Conservation (phyloP, 2,797 vertebrate genomes). For the Mormyrus proboscirostris region DNA sequence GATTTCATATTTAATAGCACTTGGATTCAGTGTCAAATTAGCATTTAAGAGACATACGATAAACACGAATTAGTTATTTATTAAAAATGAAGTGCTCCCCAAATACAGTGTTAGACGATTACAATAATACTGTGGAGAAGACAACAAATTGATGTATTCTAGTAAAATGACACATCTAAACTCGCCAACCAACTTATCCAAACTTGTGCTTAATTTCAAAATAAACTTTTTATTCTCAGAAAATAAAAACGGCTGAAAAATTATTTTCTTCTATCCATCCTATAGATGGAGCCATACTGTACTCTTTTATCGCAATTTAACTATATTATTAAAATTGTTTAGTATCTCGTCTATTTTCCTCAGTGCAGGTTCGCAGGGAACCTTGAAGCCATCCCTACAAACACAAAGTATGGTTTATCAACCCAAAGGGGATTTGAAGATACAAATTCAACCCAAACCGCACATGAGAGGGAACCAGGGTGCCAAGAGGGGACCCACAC, state of each 20-base stretch:
- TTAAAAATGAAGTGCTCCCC: not conserved
- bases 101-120: not conserved
- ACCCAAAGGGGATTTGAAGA: not conserved
- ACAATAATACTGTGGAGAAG: not conserved
- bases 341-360: not conserved
- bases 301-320: not conserved
- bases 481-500: not conserved
- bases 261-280: not conserved
- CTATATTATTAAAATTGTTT: not conserved
- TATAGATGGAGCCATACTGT: slow-evolving; percentile 16
- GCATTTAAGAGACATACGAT: not conserved
- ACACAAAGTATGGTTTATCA: not conserved
- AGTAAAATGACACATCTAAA: not conserved
- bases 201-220: not conserved
- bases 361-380: not conserved
- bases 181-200: no score
- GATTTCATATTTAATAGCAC: not conserved
- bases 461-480: not conserved
- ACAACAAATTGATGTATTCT: not conserved
- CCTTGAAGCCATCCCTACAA: not conserved
- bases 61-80: not conserved
- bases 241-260: not conserved
- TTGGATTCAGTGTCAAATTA: not conserved
- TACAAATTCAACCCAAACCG: not conserved
- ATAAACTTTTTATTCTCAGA: not conserved